Evolutionary conservation across 2,888 invertebrate species (phyloP).

Genomic region (Temnothorax ravouxi): DNA sequence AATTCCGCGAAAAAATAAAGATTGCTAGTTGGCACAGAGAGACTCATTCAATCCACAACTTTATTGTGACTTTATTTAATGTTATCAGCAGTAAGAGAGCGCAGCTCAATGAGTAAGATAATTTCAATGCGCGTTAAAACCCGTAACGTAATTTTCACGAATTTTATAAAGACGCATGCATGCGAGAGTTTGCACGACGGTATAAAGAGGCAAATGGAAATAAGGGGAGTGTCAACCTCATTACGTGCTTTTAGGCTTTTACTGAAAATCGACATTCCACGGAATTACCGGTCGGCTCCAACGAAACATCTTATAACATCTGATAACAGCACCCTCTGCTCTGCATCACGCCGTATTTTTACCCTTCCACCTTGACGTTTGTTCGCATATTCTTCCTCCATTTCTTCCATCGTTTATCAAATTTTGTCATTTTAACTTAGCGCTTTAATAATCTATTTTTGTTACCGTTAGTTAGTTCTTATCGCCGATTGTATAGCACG

Average conservation of each 20-base stretch:
- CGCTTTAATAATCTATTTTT: neutral
- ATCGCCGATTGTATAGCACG: neutral
- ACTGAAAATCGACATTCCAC: constrained; percentile 69
- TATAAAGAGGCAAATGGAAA: neutral
- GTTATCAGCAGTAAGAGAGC: constrained; percentile 33
- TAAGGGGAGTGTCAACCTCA: constrained; percentile 65
- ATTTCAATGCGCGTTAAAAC: constrained; percentile 64
- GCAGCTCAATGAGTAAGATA: constrained; percentile 62
- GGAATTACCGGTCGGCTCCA: constrained; percentile 57
- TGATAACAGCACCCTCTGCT: constrained; percentile 62
- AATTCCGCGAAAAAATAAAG: neutral
- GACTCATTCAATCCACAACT: neutral
- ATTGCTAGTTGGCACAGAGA: neutral
- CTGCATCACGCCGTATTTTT: constrained; percentile 18
- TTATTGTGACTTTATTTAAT: constrained; percentile 33
- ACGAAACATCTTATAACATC: constrained; percentile 73
- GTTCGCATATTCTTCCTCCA: neutral
- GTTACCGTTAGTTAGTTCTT: neutral
- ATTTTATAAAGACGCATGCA: constrained; percentile 66
- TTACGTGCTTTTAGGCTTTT: constrained; percentile 69
- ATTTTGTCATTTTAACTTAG: constrained; percentile 26
- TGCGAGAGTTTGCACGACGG: constrained; percentile 1
- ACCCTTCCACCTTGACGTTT: neutral
- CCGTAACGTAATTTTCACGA: constrained; percentile 63
- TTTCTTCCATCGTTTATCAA: constrained; percentile 13